phyloP scores from a whole-genome alignment of 2,113 vertebrate species.

The Alligator mississippiensis region DNA sequence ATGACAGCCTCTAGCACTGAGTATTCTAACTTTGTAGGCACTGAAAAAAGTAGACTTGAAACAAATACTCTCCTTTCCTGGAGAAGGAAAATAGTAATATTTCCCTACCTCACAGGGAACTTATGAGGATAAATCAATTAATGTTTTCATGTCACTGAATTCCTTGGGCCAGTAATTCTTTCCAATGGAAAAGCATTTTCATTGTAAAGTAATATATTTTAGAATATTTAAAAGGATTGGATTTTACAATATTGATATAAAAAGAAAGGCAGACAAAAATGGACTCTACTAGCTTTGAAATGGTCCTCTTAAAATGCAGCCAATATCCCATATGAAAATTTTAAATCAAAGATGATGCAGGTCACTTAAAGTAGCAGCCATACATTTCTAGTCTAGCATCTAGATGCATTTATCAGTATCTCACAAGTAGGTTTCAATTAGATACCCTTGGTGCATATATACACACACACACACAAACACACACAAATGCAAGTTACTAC shows the following conservation, averaged over 20 bases:
- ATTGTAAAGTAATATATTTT: not conserved
- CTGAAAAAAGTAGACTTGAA: not conserved
- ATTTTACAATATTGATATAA: slow-evolving; percentile 10
- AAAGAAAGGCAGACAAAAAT: not conserved
- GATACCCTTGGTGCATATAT: not conserved
- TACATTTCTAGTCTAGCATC: slow-evolving; percentile 23
- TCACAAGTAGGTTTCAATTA: slow-evolving; percentile 4
- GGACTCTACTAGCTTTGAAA: not conserved
- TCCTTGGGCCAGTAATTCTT: not conserved
- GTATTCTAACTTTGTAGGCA: not conserved
- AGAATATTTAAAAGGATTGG: slow-evolving; percentile 19
- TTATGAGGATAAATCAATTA: not conserved
- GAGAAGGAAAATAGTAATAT: not conserved
- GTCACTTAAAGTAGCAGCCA: slow-evolving; percentile 36
- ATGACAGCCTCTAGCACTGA: not conserved
- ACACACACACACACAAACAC: not conserved
- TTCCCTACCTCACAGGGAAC: slow-evolving; percentile 1
- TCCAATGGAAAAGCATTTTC: not conserved
- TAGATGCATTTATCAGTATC: not conserved
- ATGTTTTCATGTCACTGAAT: not conserved
- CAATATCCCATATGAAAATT: not conserved
- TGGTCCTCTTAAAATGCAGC: not conserved
- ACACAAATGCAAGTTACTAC: too few species aligned
- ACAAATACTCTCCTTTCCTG: not conserved
- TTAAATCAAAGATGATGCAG: not conserved